A percentile compares a stretch with the other conserved stretches of the same genome.
These are phyloP conservation scores for Proterorhinus semilunaris DNA, from an alignment of 2,113 vertebrate species.

Conservation along the genomic window DNA sequence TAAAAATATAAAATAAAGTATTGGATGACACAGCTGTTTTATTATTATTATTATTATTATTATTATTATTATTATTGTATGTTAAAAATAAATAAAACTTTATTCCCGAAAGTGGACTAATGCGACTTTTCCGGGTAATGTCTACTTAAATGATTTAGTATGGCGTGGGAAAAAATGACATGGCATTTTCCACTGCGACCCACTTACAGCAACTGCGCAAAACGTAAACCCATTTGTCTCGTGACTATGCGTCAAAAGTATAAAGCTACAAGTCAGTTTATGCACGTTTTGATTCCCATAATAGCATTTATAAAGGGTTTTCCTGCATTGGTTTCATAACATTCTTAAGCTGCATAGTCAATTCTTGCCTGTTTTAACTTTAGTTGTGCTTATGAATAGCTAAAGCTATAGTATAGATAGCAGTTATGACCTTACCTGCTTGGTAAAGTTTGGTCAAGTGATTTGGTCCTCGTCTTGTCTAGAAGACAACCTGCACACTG, in stretches of 20 bases:
- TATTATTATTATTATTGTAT: no score
- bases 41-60: no score
- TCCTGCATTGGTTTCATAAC: not conserved
- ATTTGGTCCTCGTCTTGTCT: conserved; percentile 8
- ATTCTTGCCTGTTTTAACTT: not conserved
- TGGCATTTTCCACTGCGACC: conserved; percentile 38
- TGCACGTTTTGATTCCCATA: not conserved
- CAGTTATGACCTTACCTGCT: conserved; percentile 39
- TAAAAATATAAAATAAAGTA: no score
- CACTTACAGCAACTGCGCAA: conserved; percentile 58
- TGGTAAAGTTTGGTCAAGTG: not conserved
- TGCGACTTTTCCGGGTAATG: no score
- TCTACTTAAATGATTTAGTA: not conserved
- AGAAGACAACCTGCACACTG: not conserved
- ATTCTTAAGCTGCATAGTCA: not conserved
- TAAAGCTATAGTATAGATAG: not conserved
- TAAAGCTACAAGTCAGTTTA: not conserved
- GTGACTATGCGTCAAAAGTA: conserved; percentile 64
- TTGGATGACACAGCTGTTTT: no score
- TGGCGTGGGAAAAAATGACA: conserved; percentile 51
- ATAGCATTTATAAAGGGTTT: not conserved
- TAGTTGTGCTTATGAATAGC: not conserved
- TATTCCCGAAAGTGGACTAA: no score
- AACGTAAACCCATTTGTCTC: conserved; percentile 37
- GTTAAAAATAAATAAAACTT: no score